These are phyloP conservation scores for Notodonta dromedarius DNA, from an alignment of 2,888 invertebrate species.

Conservation along the genomic window DNA sequence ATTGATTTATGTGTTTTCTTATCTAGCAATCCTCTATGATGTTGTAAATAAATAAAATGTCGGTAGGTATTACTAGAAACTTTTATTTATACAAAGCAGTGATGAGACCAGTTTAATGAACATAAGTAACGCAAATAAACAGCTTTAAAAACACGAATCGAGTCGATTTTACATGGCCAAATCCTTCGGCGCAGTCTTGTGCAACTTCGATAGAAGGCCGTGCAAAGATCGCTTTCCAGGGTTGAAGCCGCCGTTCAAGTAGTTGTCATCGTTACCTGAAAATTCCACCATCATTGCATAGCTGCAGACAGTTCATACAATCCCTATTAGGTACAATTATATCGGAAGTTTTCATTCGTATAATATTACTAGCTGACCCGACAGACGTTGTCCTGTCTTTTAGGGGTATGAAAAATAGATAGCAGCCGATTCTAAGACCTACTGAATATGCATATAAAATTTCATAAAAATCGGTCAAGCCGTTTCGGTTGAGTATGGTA, in stretches of 20 bases:
- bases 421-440: too few relatives aligned
- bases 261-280: conserved; percentile 64
- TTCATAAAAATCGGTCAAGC: too few relatives aligned
- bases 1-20: conserved; percentile 13
- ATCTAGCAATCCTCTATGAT: too few relatives aligned
- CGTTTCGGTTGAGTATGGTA: too few relatives aligned
- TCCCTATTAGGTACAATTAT: too few relatives aligned
- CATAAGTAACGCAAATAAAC: conserved; percentile 1
- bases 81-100: conserved; percentile 3
- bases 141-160: neutral
- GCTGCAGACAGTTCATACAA: too few relatives aligned
- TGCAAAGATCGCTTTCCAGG: conserved; percentile 69
- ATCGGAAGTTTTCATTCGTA: too few relatives aligned
- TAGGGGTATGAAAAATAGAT: too few relatives aligned
- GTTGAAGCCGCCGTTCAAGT: conserved; percentile 63
- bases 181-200: conserved; percentile 35
- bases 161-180: conserved; percentile 13
- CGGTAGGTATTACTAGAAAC: neutral
- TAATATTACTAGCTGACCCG: too few relatives aligned
- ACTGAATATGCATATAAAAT: too few relatives aligned
- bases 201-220: conserved; percentile 40
- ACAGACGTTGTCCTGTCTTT: too few relatives aligned
- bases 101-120: conserved; percentile 23
- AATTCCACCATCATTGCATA: conserved; percentile 1
- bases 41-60: neutral